Percentiles rank a stretch among this genome's conserved stretches.
Evolutionary conservation across 2,113 vertebrate species (phyloP).

Genomic region (Brienomyrus brachyistius): DNA sequence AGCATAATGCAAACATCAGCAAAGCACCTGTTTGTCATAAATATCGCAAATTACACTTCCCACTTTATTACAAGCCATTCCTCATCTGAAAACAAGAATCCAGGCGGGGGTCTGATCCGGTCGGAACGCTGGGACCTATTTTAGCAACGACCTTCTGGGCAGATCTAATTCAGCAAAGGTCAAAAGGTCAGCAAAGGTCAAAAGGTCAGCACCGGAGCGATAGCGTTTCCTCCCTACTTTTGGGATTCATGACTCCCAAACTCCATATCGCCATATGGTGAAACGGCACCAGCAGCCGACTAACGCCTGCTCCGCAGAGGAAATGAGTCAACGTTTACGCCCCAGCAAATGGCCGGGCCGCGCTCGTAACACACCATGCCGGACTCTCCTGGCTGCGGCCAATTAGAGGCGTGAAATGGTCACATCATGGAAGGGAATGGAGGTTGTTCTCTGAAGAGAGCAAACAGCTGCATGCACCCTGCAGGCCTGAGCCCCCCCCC

Average conservation of each 20-base stretch:
- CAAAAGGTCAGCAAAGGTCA: background rate
- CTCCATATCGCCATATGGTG: background rate
- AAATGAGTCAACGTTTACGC: slow-evolving; percentile 13
- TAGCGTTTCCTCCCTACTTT: slow-evolving; percentile 40
- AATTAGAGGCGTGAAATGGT: slow-evolving; percentile 13
- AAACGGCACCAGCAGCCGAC: slow-evolving; percentile 23
- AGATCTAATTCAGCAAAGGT: background rate
- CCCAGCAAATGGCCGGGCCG: background rate
- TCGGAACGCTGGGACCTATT: background rate
- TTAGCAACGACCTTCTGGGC: background rate
- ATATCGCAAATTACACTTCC: background rate
- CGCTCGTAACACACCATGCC: background rate
- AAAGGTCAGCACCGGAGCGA: slow-evolving; percentile 29
- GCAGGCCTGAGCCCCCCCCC: slow-evolving; percentile 19
- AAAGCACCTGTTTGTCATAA: background rate
- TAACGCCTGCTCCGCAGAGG: slow-evolving; percentile 16
- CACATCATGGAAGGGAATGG: background rate
- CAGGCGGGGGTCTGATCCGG: background rate
- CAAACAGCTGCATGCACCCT: slow-evolving; percentile 48
- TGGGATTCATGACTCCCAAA: slow-evolving; percentile 21
- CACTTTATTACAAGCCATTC: background rate
- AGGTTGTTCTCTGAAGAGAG: background rate
- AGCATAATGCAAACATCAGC: background rate
- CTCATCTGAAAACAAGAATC: background rate
- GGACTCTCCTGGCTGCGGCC: background rate